Base-by-base conservation (phyloP, 2,113 vertebrate genomes). In the Atrichornis clamosus region DNA sequence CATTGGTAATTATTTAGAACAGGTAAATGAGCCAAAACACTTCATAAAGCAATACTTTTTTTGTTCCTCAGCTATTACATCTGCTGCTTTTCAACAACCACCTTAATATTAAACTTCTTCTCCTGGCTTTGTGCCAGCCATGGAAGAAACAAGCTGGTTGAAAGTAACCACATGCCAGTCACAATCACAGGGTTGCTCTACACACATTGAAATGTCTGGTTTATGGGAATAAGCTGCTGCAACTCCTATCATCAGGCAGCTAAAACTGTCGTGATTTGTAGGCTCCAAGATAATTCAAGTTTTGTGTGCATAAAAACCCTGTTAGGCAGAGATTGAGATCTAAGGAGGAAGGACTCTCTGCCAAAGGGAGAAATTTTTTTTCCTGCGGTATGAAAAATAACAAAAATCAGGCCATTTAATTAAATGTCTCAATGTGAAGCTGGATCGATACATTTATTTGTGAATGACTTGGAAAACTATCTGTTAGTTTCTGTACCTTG, bases 41-140 rank as follows among this genome's bases (percentile, higher is more conserved):
- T 96, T 91, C 82, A 77, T 95, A 95, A 96, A 93, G 52, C 35
- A 84, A 1, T 88, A 18, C 65, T 67, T 84, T 69, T 69, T 87
- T 87, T 89, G 67, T 95, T 95, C 84, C 78, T 90, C 39, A n/a
- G 70, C 72, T 96, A 74, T 86, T 93, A 50, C 87, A 72, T 95
- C 85, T 94, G 88, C 44, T 96, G 79, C 68, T 96, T 93, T 96
- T 92, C 88, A 72, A 90, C 82, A 94, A 27, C 64, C 60, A 90
- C 87, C 78, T 94, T 49, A 86, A 85, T 93, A 88, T 80, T 94
- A 74, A 94, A 96, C 70, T 81, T 52, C 79, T 96, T 91, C 79
- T 77, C 33, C 89, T 92, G 93, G 73, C 33, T 52, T 49, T n/a
- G 27, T 42, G 37, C 64, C 79, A 88, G 35, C 17, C 30, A 59